Conservation (phyloP, 2,888 invertebrate genomes). For the Pammene aurita region DNA sequence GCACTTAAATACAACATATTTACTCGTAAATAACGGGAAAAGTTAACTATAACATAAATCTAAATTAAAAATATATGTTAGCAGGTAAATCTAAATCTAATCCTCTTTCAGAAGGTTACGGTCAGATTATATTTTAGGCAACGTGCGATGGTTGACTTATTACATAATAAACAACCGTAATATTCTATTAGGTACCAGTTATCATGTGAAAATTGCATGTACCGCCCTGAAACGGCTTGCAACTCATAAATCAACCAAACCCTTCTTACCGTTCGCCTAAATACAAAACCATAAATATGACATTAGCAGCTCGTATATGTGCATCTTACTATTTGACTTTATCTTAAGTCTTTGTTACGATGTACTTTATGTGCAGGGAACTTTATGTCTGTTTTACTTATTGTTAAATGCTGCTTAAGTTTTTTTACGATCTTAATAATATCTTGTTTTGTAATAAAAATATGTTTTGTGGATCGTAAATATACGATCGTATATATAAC, state of each 20-base stretch:
- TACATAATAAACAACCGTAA: too few relatives aligned
- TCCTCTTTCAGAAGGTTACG: too few relatives aligned
- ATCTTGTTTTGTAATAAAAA: conserved; percentile 29
- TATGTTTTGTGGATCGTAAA: conserved; percentile 26
- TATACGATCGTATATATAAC: too few relatives aligned
- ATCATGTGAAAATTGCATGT: conserved; percentile 78
- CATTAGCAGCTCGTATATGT: conserved; percentile 76
- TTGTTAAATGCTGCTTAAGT: conserved; percentile 29
- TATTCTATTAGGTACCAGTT: not conserved
- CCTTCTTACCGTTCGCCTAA: conserved; percentile 10
- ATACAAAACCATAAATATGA: conserved; percentile 76
- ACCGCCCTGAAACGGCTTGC: conserved; percentile 52
- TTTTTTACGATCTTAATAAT: conserved; percentile 31
- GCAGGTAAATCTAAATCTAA: too few relatives aligned
- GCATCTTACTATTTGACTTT: conserved; percentile 62
- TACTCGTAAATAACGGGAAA: too few relatives aligned
- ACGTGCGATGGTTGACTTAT: too few relatives aligned
- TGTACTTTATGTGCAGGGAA: conserved; percentile 59
- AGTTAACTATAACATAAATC: too few relatives aligned
- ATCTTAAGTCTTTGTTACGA: conserved; percentile 62
- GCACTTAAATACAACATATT: too few relatives aligned
- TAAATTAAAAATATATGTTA: too few relatives aligned
- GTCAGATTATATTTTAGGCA: too few relatives aligned
- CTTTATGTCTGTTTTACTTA: conserved; percentile 21
- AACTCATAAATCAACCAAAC: conserved; percentile 41